These are phyloP conservation scores for Acrossocheilus fasciatus DNA, from an alignment of 2,797 vertebrate genomes.

Conservation along the genomic window DNA sequence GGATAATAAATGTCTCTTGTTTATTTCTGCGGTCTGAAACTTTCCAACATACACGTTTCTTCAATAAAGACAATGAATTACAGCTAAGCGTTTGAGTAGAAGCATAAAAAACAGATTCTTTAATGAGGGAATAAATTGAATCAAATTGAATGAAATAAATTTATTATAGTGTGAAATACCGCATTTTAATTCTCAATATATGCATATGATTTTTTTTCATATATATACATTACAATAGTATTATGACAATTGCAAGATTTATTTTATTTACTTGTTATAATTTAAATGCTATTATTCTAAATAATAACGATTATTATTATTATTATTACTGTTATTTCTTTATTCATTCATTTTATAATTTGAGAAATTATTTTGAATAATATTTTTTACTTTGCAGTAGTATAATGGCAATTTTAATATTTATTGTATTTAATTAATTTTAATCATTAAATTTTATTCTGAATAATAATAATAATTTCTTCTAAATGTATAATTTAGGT, in stretches of 20 bases:
- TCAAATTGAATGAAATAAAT: background rate
- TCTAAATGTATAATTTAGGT: background rate
- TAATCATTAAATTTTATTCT: background rate
- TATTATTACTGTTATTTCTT: too few relatives aligned
- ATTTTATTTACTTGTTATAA: background rate
- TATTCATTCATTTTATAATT: too few relatives aligned
- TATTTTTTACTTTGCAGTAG: background rate
- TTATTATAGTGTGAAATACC: background rate
- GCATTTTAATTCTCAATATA: background rate
- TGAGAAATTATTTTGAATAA: background rate
- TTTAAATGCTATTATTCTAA: background rate
- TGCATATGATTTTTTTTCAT: too few relatives aligned
- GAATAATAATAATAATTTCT: background rate
- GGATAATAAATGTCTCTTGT: conserved; percentile 36
- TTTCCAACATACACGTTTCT: background rate
- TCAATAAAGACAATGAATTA: background rate
- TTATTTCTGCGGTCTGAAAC: background rate
- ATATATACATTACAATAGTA: too few relatives aligned
- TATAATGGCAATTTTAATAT: too few relatives aligned
- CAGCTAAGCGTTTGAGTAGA: background rate
- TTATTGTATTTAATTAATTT: too few relatives aligned
- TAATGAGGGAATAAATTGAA: background rate
- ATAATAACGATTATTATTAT: background rate
- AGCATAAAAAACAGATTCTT: background rate
- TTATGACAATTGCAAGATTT: too few relatives aligned